Percentiles rank a stretch among this genome's conserved stretches.
Conservation (phyloP, 2,888 invertebrate genomes). For the Melanotus villosus region DNA sequence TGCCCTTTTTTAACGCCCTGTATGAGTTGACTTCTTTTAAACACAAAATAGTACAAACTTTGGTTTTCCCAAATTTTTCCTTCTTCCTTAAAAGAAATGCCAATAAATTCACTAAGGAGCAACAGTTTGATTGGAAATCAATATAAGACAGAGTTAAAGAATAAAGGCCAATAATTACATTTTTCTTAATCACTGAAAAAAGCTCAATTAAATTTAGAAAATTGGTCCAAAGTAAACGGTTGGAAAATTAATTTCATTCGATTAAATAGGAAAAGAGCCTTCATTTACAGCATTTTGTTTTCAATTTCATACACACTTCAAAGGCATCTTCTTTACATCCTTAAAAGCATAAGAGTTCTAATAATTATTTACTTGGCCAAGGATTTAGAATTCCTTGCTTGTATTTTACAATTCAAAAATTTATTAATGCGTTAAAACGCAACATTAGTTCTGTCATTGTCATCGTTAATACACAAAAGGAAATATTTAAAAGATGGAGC, state of each 20-base stretch:
- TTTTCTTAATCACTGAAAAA: constrained; percentile 2
- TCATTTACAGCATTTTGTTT: background rate
- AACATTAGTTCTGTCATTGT: background rate
- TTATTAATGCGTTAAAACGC: too few relatives aligned
- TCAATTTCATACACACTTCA: too few relatives aligned
- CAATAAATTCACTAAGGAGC: background rate
- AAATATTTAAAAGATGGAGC: background rate
- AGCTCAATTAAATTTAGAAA: constrained; percentile 11
- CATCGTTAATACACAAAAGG: background rate
- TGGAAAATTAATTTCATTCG: constrained; percentile 18
- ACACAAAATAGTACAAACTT: too few relatives aligned
- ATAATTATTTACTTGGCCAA: too few relatives aligned
- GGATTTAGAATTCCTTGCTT: too few relatives aligned
- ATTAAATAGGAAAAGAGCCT: background rate
- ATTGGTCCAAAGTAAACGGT: constrained; percentile 15
- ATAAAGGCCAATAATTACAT: constrained; percentile 21
- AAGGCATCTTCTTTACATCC: background rate
- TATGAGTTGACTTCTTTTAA: too few relatives aligned
- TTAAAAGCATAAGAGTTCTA: too few relatives aligned
- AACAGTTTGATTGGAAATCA: constrained; percentile 17
- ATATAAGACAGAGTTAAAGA: background rate
- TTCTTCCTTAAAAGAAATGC: too few relatives aligned
- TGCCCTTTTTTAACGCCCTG: too few relatives aligned
- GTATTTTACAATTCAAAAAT: too few relatives aligned
- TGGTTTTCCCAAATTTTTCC: too few relatives aligned